Evolutionary conservation across 2,888 invertebrate species (phyloP), one percentile per base, ranked within the genome.

Genomic region (Xestia sexstrigata): DNA sequence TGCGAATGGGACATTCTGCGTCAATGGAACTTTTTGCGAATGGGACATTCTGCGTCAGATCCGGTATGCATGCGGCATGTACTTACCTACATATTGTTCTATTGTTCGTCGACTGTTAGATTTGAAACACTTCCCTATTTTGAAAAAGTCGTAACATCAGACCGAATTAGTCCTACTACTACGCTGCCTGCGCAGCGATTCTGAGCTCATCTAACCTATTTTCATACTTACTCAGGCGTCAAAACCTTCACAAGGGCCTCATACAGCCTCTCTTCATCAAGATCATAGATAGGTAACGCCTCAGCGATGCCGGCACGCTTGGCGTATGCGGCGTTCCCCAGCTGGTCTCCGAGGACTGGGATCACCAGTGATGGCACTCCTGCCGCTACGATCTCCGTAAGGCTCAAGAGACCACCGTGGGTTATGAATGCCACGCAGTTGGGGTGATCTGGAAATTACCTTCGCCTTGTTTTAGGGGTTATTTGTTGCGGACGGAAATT

Each of bases 321-420:
- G 17, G 93, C 93, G 52, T 93, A 90, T 11, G 91, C 93, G 0
- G 93, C 93, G 66, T 93, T 93, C 1, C 93, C 93, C 75, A 94
- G 94, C 90, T 97, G 97, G 86, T 97, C 97, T 2, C 97, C 97
- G 69, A 96, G 95, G 72, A 97, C 94, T 5, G 97, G 97, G 85
- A 97, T 93, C n/a, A 96, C 92, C 4, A 97, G 87, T 42, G 95
- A 92, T 0, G 97, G 97, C 23, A 97, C 97, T 1, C 97, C 97
- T 42, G 95, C 95, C 45, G 97, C 94, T 2, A 97, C 95, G 2
- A 97, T 95, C 87, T 97, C 97, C 1, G 95, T 97, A 49, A 96
- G 91, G 67, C 97, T 97, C 79, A 97, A 89, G 62, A 97, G 92
- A 9, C 97, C 97, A 2, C 96, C 97, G 86, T 97, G 97, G 0